Evolutionary conservation across 2,797 vertebrate genomes (phyloP).

Genomic region (Poliocrania exsul): DNA sequence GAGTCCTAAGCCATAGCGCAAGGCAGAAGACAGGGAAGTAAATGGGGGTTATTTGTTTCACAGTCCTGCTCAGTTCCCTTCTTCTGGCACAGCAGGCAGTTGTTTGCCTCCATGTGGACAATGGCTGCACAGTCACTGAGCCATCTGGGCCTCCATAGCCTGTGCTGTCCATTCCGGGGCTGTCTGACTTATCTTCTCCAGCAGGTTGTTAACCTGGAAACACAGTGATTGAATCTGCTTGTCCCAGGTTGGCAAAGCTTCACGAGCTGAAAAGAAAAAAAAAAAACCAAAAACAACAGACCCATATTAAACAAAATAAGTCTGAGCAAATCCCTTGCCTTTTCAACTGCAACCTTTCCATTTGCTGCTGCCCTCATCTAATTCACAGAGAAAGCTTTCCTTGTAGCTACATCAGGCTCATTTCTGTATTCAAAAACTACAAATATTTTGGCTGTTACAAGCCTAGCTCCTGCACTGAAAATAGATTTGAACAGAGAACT

Average conservation of each 20-base stretch:
- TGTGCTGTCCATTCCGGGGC: conserved; percentile 96
- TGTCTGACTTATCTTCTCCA: conserved; percentile 95
- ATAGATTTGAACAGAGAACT: not conserved
- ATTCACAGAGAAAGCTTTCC: not conserved
- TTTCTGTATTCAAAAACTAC: not conserved
- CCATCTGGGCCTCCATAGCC: conserved; percentile 97
- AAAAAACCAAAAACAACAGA: not conserved
- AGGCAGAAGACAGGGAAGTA: conserved; percentile 24
- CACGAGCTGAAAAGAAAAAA: conserved; percentile 81
- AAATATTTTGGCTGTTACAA: not conserved
- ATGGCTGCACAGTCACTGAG: conserved; percentile 80
- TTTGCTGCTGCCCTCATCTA: not conserved
- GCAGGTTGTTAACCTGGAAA: conserved; percentile 98
- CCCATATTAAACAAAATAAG: not conserved
- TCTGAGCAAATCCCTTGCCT: not conserved
- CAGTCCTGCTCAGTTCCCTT: conserved; percentile 9
- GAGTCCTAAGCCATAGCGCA: conserved; percentile 38
- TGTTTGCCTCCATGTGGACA: not conserved
- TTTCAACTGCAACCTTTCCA: not conserved
- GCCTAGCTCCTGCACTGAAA: not conserved
- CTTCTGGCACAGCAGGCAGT: not conserved
- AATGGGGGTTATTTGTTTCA: not conserved
- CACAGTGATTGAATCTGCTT: conserved; percentile 98
- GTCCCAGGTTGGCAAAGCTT: conserved; percentile 97
- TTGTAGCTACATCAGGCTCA: not conserved